A percentile compares a stretch with the other conserved stretches of the same genome.
Conservation (phyloP, 2,113 vertebrate genomes). For the Petrocephalus zakoni region DNA sequence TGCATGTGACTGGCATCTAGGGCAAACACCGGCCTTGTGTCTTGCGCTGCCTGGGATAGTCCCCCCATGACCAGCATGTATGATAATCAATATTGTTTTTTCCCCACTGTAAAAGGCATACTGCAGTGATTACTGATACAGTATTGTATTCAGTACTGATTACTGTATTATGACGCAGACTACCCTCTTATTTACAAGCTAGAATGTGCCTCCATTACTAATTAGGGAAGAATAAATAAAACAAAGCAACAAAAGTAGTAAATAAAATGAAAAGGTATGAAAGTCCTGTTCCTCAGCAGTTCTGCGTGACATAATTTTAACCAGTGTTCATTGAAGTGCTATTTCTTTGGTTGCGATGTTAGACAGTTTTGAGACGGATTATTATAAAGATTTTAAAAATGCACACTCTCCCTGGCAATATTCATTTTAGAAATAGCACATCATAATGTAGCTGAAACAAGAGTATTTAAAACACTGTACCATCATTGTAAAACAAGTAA, state of each 20-base stretch:
- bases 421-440: neutral
- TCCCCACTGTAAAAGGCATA: neutral
- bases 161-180: neutral
- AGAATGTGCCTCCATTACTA: neutral
- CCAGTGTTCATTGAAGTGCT: neutral
- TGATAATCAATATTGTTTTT: neutral
- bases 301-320: neutral
- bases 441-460: neutral
- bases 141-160: too few species aligned
- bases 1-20: neutral
- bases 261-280: neutral
- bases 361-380: neutral
- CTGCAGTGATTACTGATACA: too few species aligned
- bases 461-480: neutral
- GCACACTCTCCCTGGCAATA: neutral
- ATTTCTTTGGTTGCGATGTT: neutral
- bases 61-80: neutral
- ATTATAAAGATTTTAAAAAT: neutral
- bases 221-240: neutral
- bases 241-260: neutral
- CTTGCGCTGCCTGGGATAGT: neutral
- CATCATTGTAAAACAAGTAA: neutral
- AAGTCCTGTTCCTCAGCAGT: neutral
- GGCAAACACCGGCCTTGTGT: neutral
- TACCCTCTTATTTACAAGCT: neutral